These are phyloP conservation scores for Pemphigus obesinymphae DNA, from an alignment of 1,140 invertebrate species.

Conservation along the genomic window DNA sequence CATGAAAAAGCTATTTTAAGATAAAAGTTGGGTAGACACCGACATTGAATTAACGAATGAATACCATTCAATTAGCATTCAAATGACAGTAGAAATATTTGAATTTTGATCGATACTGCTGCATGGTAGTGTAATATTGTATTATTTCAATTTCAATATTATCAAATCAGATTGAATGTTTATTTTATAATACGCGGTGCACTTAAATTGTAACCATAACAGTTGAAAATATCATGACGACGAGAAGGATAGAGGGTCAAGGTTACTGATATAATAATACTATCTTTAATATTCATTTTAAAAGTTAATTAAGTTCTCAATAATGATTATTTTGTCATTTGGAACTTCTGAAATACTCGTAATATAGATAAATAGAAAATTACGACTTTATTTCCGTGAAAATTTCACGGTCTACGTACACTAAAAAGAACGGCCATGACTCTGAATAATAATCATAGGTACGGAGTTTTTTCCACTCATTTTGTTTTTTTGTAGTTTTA, in stretches of 20 bases:
- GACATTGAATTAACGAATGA: too few species aligned
- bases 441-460: background rate
- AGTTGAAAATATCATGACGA: too few species aligned
- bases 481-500: background rate
- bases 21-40: too few species aligned
- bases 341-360: background rate
- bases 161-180: too few species aligned
- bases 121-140: too few species aligned
- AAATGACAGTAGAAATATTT: too few species aligned
- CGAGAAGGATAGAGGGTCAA: background rate
- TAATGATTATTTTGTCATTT: background rate
- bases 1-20: too few species aligned
- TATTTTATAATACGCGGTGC: too few species aligned
- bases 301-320: background rate
- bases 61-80: too few species aligned
- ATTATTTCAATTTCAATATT: too few species aligned
- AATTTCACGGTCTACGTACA: background rate
- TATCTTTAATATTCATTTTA: background rate
- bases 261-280: background rate
- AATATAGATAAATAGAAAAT: too few species aligned
- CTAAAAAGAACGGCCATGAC: constrained; percentile 16
- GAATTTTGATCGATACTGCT: too few species aligned
- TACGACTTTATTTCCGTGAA: background rate
- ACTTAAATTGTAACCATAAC: background rate
- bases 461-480: background rate